Evolutionary conservation across 2,113 vertebrate species (phyloP).

Genomic region (Anas platyrhynchos): DNA sequence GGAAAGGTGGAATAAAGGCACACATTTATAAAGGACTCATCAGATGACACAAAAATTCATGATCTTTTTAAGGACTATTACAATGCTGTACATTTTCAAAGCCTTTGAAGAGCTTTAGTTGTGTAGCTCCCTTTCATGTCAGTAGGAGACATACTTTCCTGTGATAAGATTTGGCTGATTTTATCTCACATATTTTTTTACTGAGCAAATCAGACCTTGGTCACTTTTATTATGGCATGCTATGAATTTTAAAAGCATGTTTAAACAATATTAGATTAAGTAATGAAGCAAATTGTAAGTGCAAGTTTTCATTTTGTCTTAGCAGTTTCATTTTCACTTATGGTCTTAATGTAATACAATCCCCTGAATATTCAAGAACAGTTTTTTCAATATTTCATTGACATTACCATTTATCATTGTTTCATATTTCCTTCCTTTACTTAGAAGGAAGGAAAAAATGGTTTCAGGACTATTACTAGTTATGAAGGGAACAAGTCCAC

Average conservation of each 20-base stretch:
- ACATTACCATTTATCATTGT: not conserved
- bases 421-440: not conserved
- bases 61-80: not conserved
- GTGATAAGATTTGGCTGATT: not conserved
- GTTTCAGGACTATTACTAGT: not conserved
- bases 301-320: not conserved
- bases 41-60: not conserved
- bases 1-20: not conserved
- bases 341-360: not conserved
- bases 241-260: not conserved
- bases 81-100: not conserved
- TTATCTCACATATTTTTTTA: not conserved
- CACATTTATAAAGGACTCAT: not conserved
- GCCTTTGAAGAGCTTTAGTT: not conserved
- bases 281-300: not conserved
- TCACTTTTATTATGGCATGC: not conserved
- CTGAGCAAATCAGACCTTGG: not conserved
- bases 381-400: not conserved
- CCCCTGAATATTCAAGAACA: not conserved
- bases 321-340: not conserved
- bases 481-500: not conserved
- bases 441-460: not conserved
- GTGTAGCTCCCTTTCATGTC: slow-evolving; percentile 4
- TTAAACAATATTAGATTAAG: not conserved
- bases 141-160: slow-evolving; percentile 3